Conservation (phyloP, 2,888 invertebrate genomes). For the Lamellibrachia columna region DNA sequence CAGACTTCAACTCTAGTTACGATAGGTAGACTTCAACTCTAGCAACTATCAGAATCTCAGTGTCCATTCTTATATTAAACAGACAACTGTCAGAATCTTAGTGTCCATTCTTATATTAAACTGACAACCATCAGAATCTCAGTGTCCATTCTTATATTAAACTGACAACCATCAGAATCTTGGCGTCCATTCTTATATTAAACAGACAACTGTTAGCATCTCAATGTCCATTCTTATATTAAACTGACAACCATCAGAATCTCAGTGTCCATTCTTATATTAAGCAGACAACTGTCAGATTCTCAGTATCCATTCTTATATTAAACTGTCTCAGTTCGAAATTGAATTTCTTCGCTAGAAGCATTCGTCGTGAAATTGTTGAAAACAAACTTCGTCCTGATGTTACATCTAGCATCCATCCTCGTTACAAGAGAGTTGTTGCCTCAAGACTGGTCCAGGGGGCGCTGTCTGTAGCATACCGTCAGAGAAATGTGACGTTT, state of each 20-base stretch:
- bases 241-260: no score
- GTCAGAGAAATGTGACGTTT: slow-evolving; percentile 38
- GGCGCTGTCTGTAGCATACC: slow-evolving; percentile 51
- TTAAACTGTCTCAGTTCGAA: no score
- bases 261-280: no score
- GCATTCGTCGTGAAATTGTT: neutral
- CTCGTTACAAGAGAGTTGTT: slow-evolving; percentile 54
- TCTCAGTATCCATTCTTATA: no score
- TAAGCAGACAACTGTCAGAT: no score
- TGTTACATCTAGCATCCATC: slow-evolving; percentile 32
- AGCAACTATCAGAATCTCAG: neutral
- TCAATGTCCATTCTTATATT: no score
- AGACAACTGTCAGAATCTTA: neutral
- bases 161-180: neutral
- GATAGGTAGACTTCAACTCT: slow-evolving; percentile 21
- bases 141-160: neutral
- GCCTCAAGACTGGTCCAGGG: slow-evolving; percentile 50
- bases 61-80: no score
- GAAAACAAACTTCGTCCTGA: neutral
- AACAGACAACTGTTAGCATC: no score
- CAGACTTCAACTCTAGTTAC: slow-evolving; percentile 35
- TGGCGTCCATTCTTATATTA: neutral
- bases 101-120: neutral
- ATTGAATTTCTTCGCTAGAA: neutral
- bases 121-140: neutral